Evolutionary conservation across 2,797 vertebrate species (phyloP).

Genomic region (Tolypeutes matacus): DNA sequence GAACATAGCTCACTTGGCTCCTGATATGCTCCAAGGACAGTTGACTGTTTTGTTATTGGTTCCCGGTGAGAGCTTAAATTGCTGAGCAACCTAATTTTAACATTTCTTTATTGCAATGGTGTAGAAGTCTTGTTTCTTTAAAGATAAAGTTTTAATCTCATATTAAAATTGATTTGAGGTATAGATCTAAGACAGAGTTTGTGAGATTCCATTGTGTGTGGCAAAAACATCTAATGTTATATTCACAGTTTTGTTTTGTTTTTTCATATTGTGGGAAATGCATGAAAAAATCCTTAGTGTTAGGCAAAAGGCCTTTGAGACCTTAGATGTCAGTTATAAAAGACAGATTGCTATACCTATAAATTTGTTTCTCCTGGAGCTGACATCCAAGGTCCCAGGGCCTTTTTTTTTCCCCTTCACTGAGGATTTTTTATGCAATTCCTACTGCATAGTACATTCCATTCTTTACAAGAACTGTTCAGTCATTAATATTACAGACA

Average conservation of each 20-base stretch:
- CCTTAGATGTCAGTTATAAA: conserved; percentile 84
- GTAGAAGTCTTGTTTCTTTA: conserved; percentile 19
- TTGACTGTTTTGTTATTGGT: background rate
- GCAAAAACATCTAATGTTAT: conserved; percentile 53
- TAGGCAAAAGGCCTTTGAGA: conserved; percentile 81
- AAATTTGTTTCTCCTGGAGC: conserved; percentile 84
- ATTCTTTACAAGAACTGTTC: conserved; percentile 68
- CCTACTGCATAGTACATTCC: conserved; percentile 56
- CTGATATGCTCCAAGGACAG: background rate
- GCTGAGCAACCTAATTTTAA: background rate
- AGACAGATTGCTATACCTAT: conserved; percentile 84
- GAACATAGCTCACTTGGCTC: background rate
- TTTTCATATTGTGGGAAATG: conserved; percentile 70
- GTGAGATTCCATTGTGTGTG: background rate
- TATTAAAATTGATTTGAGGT: conserved; percentile 44
- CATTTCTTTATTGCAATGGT: background rate
- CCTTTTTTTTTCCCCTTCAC: conserved; percentile 74
- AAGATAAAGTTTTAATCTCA: conserved; percentile 31
- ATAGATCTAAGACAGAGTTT: background rate
- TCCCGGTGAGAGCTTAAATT: conserved; percentile 28
- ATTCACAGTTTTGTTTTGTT: background rate
- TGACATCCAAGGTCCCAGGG: conserved; percentile 84
- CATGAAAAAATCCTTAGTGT: conserved; percentile 82
- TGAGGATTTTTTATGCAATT: conserved; percentile 78
- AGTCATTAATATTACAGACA: conserved; percentile 52